These are phyloP conservation scores for Bombus ignitus DNA, from an alignment of 1,140 invertebrate species.

Conservation along the genomic window DNA sequence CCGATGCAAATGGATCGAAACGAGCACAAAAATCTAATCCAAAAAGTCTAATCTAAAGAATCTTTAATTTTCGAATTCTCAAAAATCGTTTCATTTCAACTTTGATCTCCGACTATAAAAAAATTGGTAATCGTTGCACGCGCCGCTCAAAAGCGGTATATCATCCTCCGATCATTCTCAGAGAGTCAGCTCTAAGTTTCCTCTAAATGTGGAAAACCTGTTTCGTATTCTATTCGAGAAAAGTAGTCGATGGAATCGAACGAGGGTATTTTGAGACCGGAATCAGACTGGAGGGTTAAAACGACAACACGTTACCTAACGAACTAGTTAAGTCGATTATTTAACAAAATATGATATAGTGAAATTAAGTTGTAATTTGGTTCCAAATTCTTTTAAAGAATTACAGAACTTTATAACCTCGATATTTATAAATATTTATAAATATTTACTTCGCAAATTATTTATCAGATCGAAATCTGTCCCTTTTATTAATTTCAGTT, in stretches of 20 bases:
- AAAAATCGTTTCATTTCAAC: neutral
- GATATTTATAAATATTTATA: no score
- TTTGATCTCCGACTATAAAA: neutral
- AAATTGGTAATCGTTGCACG: constrained; percentile 19
- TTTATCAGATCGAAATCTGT: neutral
- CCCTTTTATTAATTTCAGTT: neutral
- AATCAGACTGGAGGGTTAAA: constrained; percentile 8
- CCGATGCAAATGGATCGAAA: constrained; percentile 9
- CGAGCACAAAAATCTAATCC: constrained; percentile 17
- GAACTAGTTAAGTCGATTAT: neutral
- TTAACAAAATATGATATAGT: neutral
- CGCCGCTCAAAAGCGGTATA: neutral
- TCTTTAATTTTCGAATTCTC: neutral
- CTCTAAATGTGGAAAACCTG: constrained; percentile 9
- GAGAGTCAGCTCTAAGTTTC: constrained; percentile 25
- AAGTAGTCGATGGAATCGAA: neutral
- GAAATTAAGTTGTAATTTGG: neutral
- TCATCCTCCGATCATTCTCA: constrained; percentile 26
- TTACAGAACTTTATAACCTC: no score
- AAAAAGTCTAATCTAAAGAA: neutral
- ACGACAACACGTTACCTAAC: neutral
- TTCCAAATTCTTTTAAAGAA: neutral
- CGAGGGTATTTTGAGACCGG: constrained; percentile 1
- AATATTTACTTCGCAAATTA: neutral
- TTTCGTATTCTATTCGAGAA: constrained; percentile 36